phyloP scores from a whole-genome alignment of 2,797 vertebrate genomes.

The Saxicola maurus region DNA sequence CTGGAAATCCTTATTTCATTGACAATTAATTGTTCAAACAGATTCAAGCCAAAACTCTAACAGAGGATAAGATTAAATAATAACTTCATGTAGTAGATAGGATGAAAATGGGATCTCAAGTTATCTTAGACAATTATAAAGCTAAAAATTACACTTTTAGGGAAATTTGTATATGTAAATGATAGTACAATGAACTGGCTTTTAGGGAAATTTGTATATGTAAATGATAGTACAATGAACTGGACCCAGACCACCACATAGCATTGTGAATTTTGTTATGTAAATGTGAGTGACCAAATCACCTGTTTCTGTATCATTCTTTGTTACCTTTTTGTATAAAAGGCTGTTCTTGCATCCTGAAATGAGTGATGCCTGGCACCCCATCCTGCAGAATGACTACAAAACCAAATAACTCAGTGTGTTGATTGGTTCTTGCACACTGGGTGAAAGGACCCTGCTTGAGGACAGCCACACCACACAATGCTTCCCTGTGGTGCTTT shows the following conservation, averaged over 20 bases:
- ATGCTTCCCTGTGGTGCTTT: background rate
- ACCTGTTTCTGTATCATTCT: background rate
- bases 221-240: background rate
- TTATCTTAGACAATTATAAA: background rate
- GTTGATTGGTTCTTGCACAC: accelerated
- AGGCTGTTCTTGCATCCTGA: background rate
- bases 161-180: background rate
- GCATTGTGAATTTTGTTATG: background rate
- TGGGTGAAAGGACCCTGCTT: background rate
- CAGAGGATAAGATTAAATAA: background rate
- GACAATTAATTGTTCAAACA: background rate
- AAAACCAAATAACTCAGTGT: background rate
- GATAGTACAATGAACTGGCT: background rate
- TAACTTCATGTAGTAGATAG: background rate
- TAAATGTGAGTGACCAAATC: background rate
- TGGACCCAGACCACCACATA: background rate
- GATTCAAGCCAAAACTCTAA: background rate
- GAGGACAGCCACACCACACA: background rate
- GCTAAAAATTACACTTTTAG: background rate
- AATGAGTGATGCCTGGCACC: background rate
- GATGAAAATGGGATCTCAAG: background rate
- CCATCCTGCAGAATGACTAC: background rate
- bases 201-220: background rate
- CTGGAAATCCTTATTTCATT: background rate
- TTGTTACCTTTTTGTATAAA: background rate